Evolutionary conservation across 2,888 invertebrate genomes (phyloP).

Genomic region (Aporophyla nigra): DNA sequence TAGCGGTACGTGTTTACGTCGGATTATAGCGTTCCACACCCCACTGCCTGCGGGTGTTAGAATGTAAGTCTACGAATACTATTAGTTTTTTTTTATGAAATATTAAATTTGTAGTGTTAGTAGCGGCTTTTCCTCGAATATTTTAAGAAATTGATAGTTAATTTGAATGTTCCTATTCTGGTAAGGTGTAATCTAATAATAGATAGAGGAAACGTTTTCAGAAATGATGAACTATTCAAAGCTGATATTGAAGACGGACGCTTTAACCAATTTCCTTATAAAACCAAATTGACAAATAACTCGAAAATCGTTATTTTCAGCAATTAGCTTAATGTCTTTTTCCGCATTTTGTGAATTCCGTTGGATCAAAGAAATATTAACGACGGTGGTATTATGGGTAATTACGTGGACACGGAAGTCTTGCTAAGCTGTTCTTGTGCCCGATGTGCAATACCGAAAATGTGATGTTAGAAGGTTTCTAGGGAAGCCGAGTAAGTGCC

Average conservation of each 20-base stretch:
- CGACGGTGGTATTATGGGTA: constrained; percentile 45
- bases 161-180: neutral
- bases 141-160: constrained; percentile 3
- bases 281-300: constrained; percentile 54
- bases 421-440: constrained; percentile 41
- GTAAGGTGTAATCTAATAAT: neutral
- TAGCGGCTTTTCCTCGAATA: constrained; percentile 30
- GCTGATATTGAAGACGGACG: neutral
- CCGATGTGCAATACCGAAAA: constrained; percentile 66
- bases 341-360: constrained; percentile 34
- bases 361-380: constrained; percentile 54
- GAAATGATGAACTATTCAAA: neutral
- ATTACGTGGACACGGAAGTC: constrained; percentile 60
- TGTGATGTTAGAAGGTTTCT: constrained; percentile 69
- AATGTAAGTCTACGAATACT: constrained; percentile 26
- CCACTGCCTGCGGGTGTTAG: constrained; percentile 27
- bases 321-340: constrained; percentile 54
- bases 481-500: constrained; percentile 70
- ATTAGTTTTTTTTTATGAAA: constrained; percentile 39
- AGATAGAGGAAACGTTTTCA: neutral
- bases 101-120: constrained; percentile 45
- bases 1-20: constrained; percentile 25
- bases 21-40: constrained; percentile 40
- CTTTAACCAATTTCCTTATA: constrained; percentile 26
- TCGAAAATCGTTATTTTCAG: constrained; percentile 43